phyloP scores from a whole-genome alignment of 2,797 vertebrate species.

The Helicolenus hilgendorfi region DNA sequence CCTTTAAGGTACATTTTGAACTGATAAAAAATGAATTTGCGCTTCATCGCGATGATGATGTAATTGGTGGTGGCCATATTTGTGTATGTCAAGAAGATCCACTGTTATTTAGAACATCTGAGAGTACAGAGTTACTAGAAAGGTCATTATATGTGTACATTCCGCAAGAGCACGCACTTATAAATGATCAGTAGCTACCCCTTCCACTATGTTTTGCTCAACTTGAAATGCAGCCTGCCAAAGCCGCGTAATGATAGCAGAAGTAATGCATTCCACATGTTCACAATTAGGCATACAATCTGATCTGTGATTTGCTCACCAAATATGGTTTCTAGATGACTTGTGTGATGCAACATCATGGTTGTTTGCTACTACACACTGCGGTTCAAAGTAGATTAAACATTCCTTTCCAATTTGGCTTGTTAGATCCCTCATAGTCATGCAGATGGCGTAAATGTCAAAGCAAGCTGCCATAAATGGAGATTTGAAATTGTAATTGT shows the following conservation, averaged over 20 bases:
- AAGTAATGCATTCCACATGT: slow-evolving; percentile 74
- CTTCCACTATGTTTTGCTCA: slow-evolving; percentile 2
- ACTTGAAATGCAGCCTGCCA: slow-evolving; percentile 28
- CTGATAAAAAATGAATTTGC: no score
- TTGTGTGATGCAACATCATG: slow-evolving; percentile 1
- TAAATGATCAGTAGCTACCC: slow-evolving; percentile 17
- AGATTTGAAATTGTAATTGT: neutral
- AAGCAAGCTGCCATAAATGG: slow-evolving; percentile 33
- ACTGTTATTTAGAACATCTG: neutral
- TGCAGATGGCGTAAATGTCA: neutral
- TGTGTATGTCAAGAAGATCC: neutral
- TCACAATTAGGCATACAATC: slow-evolving; percentile 62
- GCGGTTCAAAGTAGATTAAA: neutral
- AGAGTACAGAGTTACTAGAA: neutral
- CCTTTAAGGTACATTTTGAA: no score
- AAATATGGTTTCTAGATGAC: slow-evolving; percentile 72
- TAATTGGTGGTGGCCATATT: neutral
- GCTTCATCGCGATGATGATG: neutral
- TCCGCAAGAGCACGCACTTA: neutral
- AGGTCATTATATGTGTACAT: slow-evolving; percentile 13
- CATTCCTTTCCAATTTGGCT: slow-evolving; percentile 32
- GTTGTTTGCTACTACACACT: neutral
- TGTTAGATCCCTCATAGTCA: neutral
- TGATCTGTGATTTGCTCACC: slow-evolving; percentile 61
- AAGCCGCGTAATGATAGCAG: slow-evolving; percentile 45